A percentile compares a stretch with the other conserved stretches of the same genome.
Conservation (phyloP, 53 echinoderm and acorn worm genomes). For the Echinarachnius parma region DNA sequence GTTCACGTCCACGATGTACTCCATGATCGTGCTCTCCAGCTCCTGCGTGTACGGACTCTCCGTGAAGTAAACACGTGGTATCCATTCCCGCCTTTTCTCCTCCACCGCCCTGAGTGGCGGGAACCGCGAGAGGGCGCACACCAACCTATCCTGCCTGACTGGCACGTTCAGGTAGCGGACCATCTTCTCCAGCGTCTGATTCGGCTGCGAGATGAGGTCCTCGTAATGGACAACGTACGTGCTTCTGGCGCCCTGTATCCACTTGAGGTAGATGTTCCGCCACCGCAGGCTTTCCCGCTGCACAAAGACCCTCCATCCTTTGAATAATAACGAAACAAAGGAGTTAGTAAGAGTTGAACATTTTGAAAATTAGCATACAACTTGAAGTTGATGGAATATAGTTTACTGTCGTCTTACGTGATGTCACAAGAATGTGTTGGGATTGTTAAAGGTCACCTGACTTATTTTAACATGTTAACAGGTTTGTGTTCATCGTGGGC, state of each 20-base stretch:
- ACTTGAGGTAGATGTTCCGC: constrained; percentile 42
- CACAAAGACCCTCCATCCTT: constrained; percentile 37
- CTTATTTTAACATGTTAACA: no score
- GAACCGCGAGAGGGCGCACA: constrained; percentile 61
- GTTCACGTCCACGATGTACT: constrained; percentile 46
- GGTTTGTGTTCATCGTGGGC: no score
- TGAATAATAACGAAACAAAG: no score
- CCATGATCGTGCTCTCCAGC: constrained; percentile 20
- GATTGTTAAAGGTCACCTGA: no score
- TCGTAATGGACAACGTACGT: constrained; percentile 60
- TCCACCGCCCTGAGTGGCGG: constrained; percentile 35
- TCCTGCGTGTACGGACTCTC: constrained; percentile 21
- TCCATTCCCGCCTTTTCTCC: not conserved
- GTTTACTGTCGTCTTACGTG: no score
- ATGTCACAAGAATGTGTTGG: no score
- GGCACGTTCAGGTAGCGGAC: constrained; percentile 63
- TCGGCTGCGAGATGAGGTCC: constrained; percentile 51
- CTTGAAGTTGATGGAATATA: no score
- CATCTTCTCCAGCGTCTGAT: constrained; percentile 50
- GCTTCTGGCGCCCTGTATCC: constrained; percentile 21
- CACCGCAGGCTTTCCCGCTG: constrained; percentile 40
- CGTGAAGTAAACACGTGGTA: not conserved
- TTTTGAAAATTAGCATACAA: no score
- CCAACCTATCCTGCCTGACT: constrained; percentile 41
- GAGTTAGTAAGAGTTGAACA: no score